Evolutionary conservation across 2,888 invertebrate genomes (phyloP).

Genomic region (Hydrotaea cyrtoneurina): DNA sequence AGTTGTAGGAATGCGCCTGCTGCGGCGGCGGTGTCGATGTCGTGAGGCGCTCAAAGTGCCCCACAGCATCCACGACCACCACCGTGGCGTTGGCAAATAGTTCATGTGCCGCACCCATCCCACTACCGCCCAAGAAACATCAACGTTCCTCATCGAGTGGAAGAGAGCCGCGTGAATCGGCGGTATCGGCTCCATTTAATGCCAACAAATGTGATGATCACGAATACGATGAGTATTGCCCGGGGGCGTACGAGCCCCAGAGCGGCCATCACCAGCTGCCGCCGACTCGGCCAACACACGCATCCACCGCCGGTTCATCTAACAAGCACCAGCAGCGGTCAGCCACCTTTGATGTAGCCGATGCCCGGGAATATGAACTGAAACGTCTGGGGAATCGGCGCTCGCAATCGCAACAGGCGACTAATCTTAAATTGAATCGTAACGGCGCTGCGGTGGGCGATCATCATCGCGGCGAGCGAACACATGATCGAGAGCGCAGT

Average conservation of each 20-base stretch:
- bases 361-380: conserved; percentile 78
- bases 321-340: conserved; percentile 73
- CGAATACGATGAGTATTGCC: conserved; percentile 79
- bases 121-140: conserved; percentile 71
- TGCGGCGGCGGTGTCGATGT: conserved; percentile 81
- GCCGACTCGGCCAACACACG: conserved; percentile 50
- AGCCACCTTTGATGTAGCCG: conserved; percentile 79
- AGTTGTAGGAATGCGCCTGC: conserved; percentile 83
- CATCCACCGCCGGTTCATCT: conserved; percentile 48
- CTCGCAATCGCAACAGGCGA: conserved; percentile 78
- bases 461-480: conserved; percentile 68
- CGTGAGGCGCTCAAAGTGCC: conserved; percentile 74
- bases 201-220: conserved; percentile 78
- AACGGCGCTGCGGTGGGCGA: conserved; percentile 63
- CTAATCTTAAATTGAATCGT: conserved; percentile 72
- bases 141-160: conserved; percentile 71
- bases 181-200: conserved; percentile 69
- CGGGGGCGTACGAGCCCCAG: conserved; percentile 72
- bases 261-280: conserved; percentile 58
- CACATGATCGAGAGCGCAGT: conserved; percentile 75
- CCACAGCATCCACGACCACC: conserved; percentile 74
- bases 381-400: conserved; percentile 78
- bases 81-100: conserved; percentile 73
- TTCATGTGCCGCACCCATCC: conserved; percentile 71
- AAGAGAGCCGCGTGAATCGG: conserved; percentile 56